These are phyloP conservation scores for Trichosurus vulpecula DNA, from an alignment of 2,797 vertebrate genomes.

Conservation along the genomic window DNA sequence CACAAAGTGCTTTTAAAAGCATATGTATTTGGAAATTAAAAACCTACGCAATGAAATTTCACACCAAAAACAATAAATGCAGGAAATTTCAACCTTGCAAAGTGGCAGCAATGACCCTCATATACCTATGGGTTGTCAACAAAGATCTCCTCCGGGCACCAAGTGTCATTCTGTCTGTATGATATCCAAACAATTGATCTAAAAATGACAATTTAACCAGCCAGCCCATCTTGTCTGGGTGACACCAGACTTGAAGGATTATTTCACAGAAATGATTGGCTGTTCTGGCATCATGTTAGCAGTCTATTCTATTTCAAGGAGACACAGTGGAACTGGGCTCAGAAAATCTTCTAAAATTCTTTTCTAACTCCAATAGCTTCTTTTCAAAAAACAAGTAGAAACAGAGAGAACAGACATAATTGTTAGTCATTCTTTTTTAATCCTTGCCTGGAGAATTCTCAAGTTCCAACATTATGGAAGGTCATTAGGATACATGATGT, in stretches of 20 bases:
- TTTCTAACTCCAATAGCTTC: neutral
- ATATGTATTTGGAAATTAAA: neutral
- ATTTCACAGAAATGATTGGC: neutral
- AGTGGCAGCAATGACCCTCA: neutral
- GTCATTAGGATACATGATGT: neutral
- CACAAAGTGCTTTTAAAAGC: neutral
- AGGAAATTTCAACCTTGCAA: neutral
- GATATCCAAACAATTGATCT: neutral
- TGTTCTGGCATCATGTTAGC: neutral
- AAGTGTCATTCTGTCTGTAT: neutral
- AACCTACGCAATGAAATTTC: neutral
- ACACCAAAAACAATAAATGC: slow-evolving; percentile 8
- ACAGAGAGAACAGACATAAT: neutral
- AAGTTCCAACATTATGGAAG: neutral
- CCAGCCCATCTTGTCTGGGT: neutral
- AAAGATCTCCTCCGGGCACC: neutral
- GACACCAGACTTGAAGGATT: neutral
- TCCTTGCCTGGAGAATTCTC: neutral
- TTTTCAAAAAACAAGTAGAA: neutral
- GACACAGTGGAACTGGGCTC: neutral
- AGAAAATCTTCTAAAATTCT: neutral
- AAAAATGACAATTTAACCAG: neutral
- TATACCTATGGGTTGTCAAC: neutral
- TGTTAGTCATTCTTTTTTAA: neutral
- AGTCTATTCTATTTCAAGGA: neutral